These are phyloP conservation scores for Synergus itoensis DNA, from an alignment of 2,888 invertebrate genomes.

Conservation along the genomic window DNA sequence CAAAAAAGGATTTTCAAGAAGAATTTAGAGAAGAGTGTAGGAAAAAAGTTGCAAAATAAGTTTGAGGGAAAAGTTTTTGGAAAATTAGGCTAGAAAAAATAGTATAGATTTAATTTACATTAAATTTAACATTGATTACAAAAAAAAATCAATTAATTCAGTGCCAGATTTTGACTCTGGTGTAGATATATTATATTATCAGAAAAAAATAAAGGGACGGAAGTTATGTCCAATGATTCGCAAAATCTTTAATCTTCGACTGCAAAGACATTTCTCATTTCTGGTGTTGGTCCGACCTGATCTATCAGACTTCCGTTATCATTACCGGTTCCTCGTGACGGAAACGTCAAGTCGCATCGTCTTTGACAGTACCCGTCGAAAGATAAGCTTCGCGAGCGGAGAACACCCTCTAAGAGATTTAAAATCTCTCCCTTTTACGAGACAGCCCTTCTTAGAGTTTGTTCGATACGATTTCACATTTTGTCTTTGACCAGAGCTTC, in stretches of 20 bases:
- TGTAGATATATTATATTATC: background rate
- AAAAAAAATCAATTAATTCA: background rate
- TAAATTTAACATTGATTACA: background rate
- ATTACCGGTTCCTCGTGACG: slow-evolving; percentile 66
- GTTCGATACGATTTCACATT: slow-evolving; percentile 17
- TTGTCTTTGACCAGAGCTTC: slow-evolving; percentile 3
- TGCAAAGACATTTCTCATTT: slow-evolving; percentile 77
- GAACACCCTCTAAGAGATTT: slow-evolving; percentile 42
- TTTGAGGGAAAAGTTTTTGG: too few relatives aligned
- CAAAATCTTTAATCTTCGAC: slow-evolving; percentile 68
- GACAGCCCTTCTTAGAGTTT: slow-evolving; percentile 18
- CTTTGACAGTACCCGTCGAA: slow-evolving; percentile 74
- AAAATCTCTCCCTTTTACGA: slow-evolving; percentile 34
- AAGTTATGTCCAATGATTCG: slow-evolving; percentile 60
- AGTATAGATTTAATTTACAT: background rate
- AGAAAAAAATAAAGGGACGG: slow-evolving; percentile 43
- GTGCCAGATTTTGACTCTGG: background rate
- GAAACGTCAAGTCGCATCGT: slow-evolving; percentile 72
- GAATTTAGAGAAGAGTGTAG: too few relatives aligned
- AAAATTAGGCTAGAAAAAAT: too few relatives aligned
- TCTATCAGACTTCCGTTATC: slow-evolving; percentile 75
- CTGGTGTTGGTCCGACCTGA: slow-evolving; percentile 68
- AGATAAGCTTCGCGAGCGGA: slow-evolving; percentile 70
- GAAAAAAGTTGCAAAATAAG: too few relatives aligned
- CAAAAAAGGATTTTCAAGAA: too few relatives aligned